Evolutionary conservation across 2,888 invertebrate genomes (phyloP), one percentile per base, ranked within the genome.

Genomic region (Stratiomys singularior): DNA sequence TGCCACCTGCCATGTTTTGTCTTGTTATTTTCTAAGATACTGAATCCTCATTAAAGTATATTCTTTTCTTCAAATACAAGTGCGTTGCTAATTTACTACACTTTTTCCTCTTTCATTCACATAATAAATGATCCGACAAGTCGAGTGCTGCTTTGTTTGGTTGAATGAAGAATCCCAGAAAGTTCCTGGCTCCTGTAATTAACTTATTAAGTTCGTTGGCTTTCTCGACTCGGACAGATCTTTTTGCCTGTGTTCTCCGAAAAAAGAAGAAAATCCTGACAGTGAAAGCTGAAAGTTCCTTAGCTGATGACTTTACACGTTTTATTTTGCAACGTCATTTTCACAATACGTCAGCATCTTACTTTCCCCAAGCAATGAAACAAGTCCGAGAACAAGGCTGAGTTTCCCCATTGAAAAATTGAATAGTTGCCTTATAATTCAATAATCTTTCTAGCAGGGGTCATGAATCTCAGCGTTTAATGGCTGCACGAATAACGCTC

Each of bases 351-450:
- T 2, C 1, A 58, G 37, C 60, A 37, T 74, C 37, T 21, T 30
- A 52, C 15, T 9, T 9, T 9, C 18, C 7, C 15, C 15, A 13
- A 69, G 9, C 25, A 25, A 60, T 25, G 60, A 76, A 69, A 76
- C 58, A 77, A 66, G 67, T 66, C 66, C 47, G 47, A 56, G 67
- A 47, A 76, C 77, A 60, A 64, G 74, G 28, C 47, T 23, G 77
- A 78, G 78, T 79, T 79, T 79, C 78, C 79, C 79, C 76, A 79
- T 79, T 79, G 79, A 79, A 79, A 79, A 77, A 79, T 60, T 72
- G 67, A 78, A 79, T 79, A 79, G 78, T 79, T 79, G 79, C 79
- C 79, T 76, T 79, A 79, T 79, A 79, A 79, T 79, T 79, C 79
- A 79, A 79, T 79, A 79, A 79, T 79, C 78, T 76, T 37, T 71